phyloP scores from a whole-genome alignment of 2,888 invertebrate species.

The Cynaeus angustus region DNA sequence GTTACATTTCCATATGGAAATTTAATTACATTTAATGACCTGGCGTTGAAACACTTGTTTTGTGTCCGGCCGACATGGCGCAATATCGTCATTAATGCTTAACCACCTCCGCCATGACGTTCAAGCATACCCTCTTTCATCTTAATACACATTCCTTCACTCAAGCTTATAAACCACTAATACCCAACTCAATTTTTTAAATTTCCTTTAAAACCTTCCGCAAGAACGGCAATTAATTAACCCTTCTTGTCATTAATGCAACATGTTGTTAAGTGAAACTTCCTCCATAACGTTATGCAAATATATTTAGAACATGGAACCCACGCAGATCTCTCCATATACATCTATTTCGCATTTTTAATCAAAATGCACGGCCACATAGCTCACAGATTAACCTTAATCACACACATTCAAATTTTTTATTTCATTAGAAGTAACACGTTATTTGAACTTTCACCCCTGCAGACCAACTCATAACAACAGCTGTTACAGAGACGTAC shows the following conservation, averaged over 20 bases:
- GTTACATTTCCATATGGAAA: conserved; percentile 47
- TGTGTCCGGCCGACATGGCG: conserved; percentile 38
- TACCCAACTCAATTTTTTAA: conserved; percentile 30
- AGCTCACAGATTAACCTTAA: no score
- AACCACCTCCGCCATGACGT: conserved; percentile 16
- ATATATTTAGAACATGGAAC: conserved; percentile 21
- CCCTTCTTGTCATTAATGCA: conserved; percentile 40
- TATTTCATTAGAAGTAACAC: no score
- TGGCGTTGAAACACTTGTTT: conserved; percentile 43
- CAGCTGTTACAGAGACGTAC: no score
- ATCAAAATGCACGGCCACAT: conserved; percentile 3
- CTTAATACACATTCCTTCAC: conserved; percentile 40
- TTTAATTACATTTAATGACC: conserved; percentile 45
- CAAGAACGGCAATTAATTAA: conserved; percentile 41
- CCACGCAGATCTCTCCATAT: conserved; percentile 20
- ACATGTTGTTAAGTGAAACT: conserved; percentile 44
- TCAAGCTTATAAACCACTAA: conserved; percentile 25
- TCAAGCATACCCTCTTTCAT: conserved; percentile 31
- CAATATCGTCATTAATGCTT: conserved; percentile 41
- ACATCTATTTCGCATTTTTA: conserved; percentile 11
- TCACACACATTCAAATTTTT: no score
- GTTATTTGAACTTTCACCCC: no score
- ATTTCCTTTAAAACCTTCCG: conserved; percentile 31
- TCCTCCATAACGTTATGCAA: conserved; percentile 34
- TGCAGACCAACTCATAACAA: no score